phyloP scores from a whole-genome alignment of 2,797 vertebrate genomes.

The Acestrorhynchus altus region DNA sequence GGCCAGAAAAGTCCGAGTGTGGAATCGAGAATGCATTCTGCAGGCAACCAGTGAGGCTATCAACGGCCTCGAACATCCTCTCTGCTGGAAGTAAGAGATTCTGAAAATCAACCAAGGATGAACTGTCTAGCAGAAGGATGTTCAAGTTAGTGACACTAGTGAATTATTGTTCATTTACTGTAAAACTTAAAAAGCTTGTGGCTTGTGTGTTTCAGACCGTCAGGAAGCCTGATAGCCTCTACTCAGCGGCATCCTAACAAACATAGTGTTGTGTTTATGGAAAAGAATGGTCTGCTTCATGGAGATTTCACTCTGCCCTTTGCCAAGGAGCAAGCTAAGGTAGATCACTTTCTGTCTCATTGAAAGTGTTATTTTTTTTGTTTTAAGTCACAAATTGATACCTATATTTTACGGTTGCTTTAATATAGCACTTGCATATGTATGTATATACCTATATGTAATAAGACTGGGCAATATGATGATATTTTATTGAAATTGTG shows the following conservation, averaged over 20 bases:
- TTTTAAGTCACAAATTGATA: no score
- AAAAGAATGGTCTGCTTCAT: constrained; percentile 96
- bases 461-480: no score
- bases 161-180: no score
- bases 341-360: constrained; percentile 59
- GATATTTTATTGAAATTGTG: no score
- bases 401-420: no score
- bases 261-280: constrained; percentile 92
- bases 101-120: not conserved
- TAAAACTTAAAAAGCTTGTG: not conserved
- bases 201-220: constrained; percentile 84
- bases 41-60: constrained; percentile 92
- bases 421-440: no score
- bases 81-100: constrained; percentile 93
- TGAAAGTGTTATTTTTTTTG: no score
- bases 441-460: no score
- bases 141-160: no score
- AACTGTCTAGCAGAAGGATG: not conserved
- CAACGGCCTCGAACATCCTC: constrained; percentile 87
- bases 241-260: constrained; percentile 91
- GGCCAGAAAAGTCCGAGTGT: constrained; percentile 88
- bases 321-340: constrained; percentile 86
- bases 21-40: constrained; percentile 92
- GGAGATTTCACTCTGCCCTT: constrained; percentile 92
- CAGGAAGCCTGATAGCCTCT: constrained; percentile 89